Evolutionary conservation across 2,797 vertebrate genomes (phyloP), one percentile per base, ranked within the genome.

Genomic region (Danio jaintianensis): DNA sequence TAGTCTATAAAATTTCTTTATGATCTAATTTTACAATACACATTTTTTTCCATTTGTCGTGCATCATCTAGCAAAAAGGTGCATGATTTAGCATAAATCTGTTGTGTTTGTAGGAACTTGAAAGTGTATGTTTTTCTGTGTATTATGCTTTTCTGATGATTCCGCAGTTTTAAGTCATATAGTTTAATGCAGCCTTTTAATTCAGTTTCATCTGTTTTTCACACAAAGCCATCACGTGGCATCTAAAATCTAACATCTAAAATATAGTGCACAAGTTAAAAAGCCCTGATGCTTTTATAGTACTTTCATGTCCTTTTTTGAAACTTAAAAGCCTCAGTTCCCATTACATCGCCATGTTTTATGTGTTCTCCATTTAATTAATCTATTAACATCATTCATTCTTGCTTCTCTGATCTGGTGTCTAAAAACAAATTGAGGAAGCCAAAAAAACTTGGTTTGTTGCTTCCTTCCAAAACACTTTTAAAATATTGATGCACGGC

Each of bases 401-500:
- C 56, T 52, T 16, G 13, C 18, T n/a, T 53, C 36, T 52, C 47
- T 43, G 2, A 2, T 53, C 9, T 56, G 10, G 13, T 52, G 9
- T 5, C 52, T 56, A 22, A 29, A 36, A 42, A 45, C 22, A 78
- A 4, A 20, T 68, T 15, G 29, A 38, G 45, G 8, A 69, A 5
- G n/a, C 67, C 38, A 6, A 36, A 48, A 68, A 68, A 68, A 58
- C 20, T 5, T 45, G 15, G 12, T 40, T 59, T 73, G 45, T 42
- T 29, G 5, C 9, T 43, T 72, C 18, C 40, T 72, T 72, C 15
- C 11, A 72, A 62, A 55, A 45, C 0, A 0, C 40, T 43, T 55
- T 29, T 43, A 8, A 62, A 45, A 72, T 79, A 63, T 64, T 66
- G 78, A 72, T 59, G 20, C 69, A 38, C 8, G 20, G 22, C 59